A percentile compares a stretch with the other conserved stretches of the same genome.
Evolutionary conservation across 2,888 invertebrate genomes (phyloP).

Genomic region (Liodrosophila aerea): DNA sequence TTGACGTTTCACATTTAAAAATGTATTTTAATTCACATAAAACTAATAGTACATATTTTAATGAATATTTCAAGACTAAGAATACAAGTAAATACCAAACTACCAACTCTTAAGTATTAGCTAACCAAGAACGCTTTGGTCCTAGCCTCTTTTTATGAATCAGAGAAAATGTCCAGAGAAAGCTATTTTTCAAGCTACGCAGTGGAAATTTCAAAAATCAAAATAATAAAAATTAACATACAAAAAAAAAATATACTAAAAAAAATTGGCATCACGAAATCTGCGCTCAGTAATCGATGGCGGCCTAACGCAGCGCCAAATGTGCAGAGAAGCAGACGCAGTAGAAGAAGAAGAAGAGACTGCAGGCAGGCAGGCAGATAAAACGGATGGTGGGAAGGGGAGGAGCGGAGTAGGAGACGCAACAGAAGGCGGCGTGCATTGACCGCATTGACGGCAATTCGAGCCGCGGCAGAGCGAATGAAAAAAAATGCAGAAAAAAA

Average conservation of each 20-base stretch:
- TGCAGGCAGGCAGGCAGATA: background rate
- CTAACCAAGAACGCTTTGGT: background rate
- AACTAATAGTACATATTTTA: too few relatives aligned
- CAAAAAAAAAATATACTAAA: slow-evolving; percentile 15
- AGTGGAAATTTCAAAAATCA: slow-evolving; percentile 15
- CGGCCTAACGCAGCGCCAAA: slow-evolving; percentile 42
- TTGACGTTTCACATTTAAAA: too few relatives aligned
- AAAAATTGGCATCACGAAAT: slow-evolving; percentile 36
- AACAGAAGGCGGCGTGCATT: slow-evolving; percentile 54
- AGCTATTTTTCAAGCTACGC: slow-evolving; percentile 30
- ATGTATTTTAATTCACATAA: too few relatives aligned
- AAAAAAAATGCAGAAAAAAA: slow-evolving; percentile 16
- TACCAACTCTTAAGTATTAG: too few relatives aligned
- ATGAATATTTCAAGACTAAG: too few relatives aligned
- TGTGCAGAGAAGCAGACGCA: slow-evolving; percentile 19
- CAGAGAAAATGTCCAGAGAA: slow-evolving; percentile 25
- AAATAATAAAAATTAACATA: slow-evolving; percentile 5
- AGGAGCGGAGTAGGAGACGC: slow-evolving; percentile 19
- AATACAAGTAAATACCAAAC: too few relatives aligned
- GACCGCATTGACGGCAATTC: slow-evolving; percentile 70
- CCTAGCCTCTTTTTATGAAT: background rate
- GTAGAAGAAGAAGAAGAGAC: slow-evolving; percentile 18
- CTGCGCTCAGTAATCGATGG: slow-evolving; percentile 43
- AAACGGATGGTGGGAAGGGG: slow-evolving; percentile 5
- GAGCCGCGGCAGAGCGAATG: slow-evolving; percentile 44